phyloP scores from a whole-genome alignment of 2,888 invertebrate species.

The Morpho helenor region DNA sequence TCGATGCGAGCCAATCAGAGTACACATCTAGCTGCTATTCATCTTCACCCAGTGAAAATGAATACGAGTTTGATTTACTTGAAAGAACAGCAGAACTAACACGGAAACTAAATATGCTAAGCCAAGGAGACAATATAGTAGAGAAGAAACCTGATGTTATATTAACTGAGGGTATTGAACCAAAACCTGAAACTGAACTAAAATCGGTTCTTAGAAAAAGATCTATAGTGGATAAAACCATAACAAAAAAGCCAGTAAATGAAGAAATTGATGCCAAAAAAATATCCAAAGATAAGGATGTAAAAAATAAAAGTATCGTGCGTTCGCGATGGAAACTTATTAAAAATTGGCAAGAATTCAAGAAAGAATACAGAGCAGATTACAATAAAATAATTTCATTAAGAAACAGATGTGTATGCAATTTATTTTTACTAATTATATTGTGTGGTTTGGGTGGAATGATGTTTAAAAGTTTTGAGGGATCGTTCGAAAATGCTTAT shows the following conservation, averaged over 20 bases:
- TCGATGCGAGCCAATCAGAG: conserved; percentile 75
- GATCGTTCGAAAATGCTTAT: conserved; percentile 90
- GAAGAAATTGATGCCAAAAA: conserved; percentile 26
- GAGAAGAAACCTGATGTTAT: conserved; percentile 42
- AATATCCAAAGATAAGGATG: conserved; percentile 31
- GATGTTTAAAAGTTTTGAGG: conserved; percentile 90
- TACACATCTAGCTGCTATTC: conserved; percentile 75
- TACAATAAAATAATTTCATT: conserved; percentile 73
- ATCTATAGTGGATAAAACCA: conserved; percentile 41
- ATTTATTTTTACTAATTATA: conserved; percentile 84
- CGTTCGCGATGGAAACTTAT: conserved; percentile 65
- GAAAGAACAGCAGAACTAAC: conserved; percentile 68
- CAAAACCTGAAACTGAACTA: conserved; percentile 28
- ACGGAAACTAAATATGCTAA: conserved; percentile 63
- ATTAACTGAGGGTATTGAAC: conserved; percentile 39
- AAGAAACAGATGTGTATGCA: conserved; percentile 83
- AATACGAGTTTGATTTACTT: conserved; percentile 70
- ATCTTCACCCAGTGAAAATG: conserved; percentile 73
- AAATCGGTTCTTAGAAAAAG: conserved; percentile 54
- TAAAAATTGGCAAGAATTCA: conserved; percentile 79
- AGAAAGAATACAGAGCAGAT: conserved; percentile 76
- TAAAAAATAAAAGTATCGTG: conserved; percentile 25
- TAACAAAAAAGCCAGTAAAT: conserved; percentile 37
- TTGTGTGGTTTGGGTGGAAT: conserved; percentile 89
- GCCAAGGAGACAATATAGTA: conserved; percentile 57